phyloP scores from a whole-genome alignment of 2,113 vertebrate genomes.

The Platysteira castanea region DNA sequence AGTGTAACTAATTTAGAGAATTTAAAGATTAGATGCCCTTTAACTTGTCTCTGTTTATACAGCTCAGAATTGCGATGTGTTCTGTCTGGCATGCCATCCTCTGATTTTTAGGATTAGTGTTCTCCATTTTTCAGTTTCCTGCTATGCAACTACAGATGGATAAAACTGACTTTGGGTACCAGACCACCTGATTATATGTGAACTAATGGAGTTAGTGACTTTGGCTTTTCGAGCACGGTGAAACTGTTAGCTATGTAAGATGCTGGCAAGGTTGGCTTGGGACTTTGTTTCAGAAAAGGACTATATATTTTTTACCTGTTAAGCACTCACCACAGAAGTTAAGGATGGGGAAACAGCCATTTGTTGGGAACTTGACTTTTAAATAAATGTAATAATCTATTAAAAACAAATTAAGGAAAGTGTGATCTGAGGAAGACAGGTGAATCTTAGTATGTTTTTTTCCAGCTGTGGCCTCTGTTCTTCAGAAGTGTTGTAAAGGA shows the following conservation, averaged over 20 bases:
- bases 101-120: neutral
- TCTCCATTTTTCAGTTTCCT: neutral
- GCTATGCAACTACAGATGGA: neutral
- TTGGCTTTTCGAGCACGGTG: neutral
- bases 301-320: neutral
- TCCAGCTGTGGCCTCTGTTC: neutral
- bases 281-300: neutral
- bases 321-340: neutral
- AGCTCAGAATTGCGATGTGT: neutral
- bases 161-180: neutral
- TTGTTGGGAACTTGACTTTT: neutral
- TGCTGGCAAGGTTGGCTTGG: neutral
- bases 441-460: neutral
- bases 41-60: constrained; percentile 1
- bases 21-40: constrained; percentile 10
- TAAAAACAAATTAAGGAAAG: neutral
- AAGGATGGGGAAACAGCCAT: neutral
- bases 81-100: neutral
- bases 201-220: neutral
- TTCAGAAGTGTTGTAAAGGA: neutral
- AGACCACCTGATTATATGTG: neutral
- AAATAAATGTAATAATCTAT: neutral
- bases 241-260: neutral
- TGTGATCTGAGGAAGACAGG: neutral
- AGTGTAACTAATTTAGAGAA: constrained; percentile 5